Conservation (phyloP, 2,113 vertebrate species). For the Promerops cafer region DNA sequence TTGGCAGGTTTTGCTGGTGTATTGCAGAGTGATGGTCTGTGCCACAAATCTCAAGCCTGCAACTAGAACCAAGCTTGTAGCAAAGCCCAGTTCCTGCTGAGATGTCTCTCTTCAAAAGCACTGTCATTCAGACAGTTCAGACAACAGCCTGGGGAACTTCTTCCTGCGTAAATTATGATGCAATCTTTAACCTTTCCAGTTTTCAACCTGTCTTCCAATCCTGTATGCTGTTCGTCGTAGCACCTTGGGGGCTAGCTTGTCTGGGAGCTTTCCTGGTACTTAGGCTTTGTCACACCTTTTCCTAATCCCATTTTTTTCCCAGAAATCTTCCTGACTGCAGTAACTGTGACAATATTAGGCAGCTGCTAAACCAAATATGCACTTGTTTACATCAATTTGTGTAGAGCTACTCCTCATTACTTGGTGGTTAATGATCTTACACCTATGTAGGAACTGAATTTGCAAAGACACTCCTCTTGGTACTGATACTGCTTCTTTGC, state of each 20-base stretch:
- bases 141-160: background rate
- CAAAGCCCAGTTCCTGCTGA: background rate
- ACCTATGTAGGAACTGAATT: background rate
- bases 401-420: background rate
- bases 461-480: background rate
- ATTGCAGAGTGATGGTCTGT: background rate
- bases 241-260: background rate
- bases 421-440: background rate
- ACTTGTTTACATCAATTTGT: background rate
- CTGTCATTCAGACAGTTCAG: background rate
- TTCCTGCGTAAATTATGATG: background rate
- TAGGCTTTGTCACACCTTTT: background rate
- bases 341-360: background rate
- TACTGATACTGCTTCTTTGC: background rate
- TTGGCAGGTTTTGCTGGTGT: background rate
- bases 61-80: background rate
- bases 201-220: background rate
- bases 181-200: background rate
- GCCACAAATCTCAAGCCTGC: background rate
- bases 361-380: background rate
- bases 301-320: background rate
- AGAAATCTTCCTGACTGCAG: background rate
- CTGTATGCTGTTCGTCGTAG: rapidly evolving
- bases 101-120: background rate
- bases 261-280: background rate